These are phyloP conservation scores for Cyphomyrus discorhynchus DNA, from an alignment of 2,113 vertebrate species.

Conservation along the genomic window DNA sequence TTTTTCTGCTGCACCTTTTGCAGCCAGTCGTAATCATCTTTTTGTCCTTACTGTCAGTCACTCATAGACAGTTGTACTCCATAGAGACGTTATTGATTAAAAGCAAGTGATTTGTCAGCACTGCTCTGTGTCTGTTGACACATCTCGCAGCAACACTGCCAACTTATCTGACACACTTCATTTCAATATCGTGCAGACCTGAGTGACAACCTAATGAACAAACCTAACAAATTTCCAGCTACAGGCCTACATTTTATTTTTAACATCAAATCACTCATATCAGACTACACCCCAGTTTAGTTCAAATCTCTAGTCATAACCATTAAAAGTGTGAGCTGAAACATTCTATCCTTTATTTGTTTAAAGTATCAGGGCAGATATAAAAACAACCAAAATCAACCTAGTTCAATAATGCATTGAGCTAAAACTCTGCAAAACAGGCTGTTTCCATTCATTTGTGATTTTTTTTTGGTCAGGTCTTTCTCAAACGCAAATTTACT, in stretches of 20 bases:
- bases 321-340: background rate
- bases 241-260: background rate
- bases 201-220: background rate
- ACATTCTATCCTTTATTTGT: background rate
- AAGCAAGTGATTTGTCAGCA: background rate
- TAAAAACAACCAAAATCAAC: background rate
- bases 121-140: background rate
- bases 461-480: background rate
- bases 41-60: background rate
- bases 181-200: background rate
- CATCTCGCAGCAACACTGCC: background rate
- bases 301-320: background rate
- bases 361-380: background rate
- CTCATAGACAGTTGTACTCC: background rate
- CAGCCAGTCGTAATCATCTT: too few relatives aligned
- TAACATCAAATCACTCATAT: background rate
- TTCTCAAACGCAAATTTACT: background rate
- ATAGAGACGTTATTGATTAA: background rate
- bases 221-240: background rate
- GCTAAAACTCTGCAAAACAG: background rate
- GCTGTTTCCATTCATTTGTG: background rate
- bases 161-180: background rate
- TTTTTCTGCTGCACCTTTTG: too few relatives aligned
- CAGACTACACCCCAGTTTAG: background rate
- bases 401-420: background rate